Conservation (phyloP, 2,888 invertebrate species). For the Tetanocera ferruginea region DNA sequence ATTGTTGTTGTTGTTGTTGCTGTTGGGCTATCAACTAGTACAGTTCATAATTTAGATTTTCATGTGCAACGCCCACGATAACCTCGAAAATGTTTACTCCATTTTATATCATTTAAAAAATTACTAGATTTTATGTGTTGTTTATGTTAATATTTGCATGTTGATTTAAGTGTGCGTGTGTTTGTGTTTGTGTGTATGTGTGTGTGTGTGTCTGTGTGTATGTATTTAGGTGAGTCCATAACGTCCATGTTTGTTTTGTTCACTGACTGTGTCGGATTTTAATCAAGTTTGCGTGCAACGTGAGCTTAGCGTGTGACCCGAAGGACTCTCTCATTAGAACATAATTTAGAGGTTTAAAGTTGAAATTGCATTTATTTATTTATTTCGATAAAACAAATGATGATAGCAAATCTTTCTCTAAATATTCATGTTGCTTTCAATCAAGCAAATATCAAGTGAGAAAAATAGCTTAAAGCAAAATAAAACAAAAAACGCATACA, state of each 20-base stretch:
- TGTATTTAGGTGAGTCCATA: not conserved
- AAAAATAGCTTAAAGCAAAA: no score
- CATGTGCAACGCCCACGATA: no score
- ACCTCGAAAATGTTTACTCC: no score
- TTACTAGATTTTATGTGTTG: not conserved
- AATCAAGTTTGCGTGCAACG: slow-evolving; percentile 2
- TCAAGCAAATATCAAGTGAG: no score
- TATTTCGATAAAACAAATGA: no score
- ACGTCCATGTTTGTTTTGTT: not conserved
- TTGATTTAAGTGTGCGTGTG: not conserved
- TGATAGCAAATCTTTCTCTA: no score
- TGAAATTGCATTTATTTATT: no score
- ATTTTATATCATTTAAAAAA: not conserved
- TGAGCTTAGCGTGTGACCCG: no score
- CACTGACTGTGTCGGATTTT: not conserved
- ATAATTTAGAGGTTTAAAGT: no score
- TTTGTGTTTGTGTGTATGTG: not conserved
- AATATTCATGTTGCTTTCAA: no score
- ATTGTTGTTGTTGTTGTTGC: not conserved
- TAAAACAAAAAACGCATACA: no score
- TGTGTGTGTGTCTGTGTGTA: slow-evolving; percentile 10
- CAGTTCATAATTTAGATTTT: not conserved
- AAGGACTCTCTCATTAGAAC: no score
- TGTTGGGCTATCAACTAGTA: not conserved
- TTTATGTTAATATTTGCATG: not conserved